Percentiles rank a stretch among this genome's conserved stretches.
Conservation (phyloP, 2,113 vertebrate genomes). For the Gasterosteus aculeatus region DNA sequence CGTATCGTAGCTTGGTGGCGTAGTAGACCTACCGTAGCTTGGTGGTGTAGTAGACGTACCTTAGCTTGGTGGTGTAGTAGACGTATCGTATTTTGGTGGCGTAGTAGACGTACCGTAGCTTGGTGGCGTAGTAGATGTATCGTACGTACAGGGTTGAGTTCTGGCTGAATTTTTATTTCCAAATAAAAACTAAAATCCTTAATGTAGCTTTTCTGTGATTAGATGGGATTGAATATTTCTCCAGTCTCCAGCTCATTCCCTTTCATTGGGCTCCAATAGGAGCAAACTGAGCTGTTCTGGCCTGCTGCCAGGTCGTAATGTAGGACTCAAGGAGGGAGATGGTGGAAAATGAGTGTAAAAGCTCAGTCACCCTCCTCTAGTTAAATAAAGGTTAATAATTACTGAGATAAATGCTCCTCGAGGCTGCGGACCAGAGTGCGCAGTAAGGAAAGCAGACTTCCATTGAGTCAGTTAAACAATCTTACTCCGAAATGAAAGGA, state of each 20-base stretch:
- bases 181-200: not conserved
- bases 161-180: not conserved
- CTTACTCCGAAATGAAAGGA: not conserved
- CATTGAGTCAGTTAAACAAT: not conserved
- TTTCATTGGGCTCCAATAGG: slow-evolving; percentile 8
- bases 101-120: too few relatives aligned
- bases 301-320: slow-evolving; percentile 23
- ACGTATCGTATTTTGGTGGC: too few relatives aligned
- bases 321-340: not conserved
- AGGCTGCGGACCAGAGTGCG: not conserved
- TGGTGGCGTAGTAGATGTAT: too few relatives aligned
- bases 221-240: not conserved
- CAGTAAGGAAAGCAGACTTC: not conserved
- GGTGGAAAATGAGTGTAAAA: slow-evolving; percentile 11
- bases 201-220: not conserved
- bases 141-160: too few relatives aligned
- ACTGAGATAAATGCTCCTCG: slow-evolving; percentile 10
- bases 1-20: too few relatives aligned
- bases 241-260: not conserved
- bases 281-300: slow-evolving; percentile 3
- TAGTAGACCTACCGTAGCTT: too few relatives aligned
- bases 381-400: slow-evolving; percentile 64
- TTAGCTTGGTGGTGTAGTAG: too few relatives aligned
- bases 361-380: slow-evolving; percentile 23
- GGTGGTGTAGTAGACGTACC: too few relatives aligned